phyloP scores from a whole-genome alignment of 2,113 vertebrate species.

The Brienomyrus longianalis region DNA sequence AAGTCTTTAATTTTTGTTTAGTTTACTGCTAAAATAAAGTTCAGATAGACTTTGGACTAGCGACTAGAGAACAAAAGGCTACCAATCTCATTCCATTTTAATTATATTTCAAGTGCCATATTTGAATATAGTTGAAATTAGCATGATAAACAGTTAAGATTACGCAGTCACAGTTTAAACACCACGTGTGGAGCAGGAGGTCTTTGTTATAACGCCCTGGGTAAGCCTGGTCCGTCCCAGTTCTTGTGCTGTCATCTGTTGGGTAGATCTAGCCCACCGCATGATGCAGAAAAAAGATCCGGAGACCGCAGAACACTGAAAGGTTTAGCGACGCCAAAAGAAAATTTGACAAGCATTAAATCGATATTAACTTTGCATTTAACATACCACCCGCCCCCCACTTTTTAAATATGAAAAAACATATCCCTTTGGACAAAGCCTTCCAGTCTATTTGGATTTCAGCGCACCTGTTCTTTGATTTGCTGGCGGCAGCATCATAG shows the following conservation, averaged over 20 bases:
- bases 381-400: conserved; percentile 54
- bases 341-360: conserved; percentile 59
- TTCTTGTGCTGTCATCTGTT: neutral
- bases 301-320: conserved; percentile 48
- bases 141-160: conserved; percentile 24
- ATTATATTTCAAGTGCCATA: conserved; percentile 5
- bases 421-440: conserved; percentile 52
- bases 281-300: conserved; percentile 11
- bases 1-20: neutral
- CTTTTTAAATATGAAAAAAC: conserved; percentile 43
- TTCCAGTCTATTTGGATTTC: conserved; percentile 49
- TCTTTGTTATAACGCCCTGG: conserved; percentile 3
- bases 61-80: neutral
- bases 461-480: conserved; percentile 61
- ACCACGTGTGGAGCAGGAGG: neutral
- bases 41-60: neutral
- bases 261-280: conserved; percentile 41
- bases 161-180: conserved; percentile 28
- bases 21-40: neutral
- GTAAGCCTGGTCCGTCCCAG: conserved; percentile 9
- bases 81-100: neutral
- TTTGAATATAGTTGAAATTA: conserved; percentile 1
- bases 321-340: conserved; percentile 51
- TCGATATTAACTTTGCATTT: conserved; percentile 67
- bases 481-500: conserved; percentile 4